Conservation (phyloP, 1,140 invertebrate species). For the Aleiodes sp. region DNA sequence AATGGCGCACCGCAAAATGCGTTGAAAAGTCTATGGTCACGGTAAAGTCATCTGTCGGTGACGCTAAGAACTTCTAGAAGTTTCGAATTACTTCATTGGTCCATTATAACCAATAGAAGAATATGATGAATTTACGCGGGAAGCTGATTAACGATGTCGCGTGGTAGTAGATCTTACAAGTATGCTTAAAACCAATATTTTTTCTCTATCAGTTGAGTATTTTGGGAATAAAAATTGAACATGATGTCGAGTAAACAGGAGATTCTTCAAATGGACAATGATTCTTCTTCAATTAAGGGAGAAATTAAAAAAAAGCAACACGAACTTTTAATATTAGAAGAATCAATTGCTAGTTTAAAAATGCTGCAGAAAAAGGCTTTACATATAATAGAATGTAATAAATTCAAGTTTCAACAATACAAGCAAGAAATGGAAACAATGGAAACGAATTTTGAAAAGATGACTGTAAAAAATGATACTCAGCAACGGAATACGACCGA, state of each 20-base stretch:
- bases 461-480: background rate
- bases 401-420: slow-evolving; percentile 21
- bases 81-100: slow-evolving; percentile 32
- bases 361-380: slow-evolving; percentile 30
- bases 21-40: slow-evolving; percentile 35
- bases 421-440: slow-evolving; percentile 26
- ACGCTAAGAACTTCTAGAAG: background rate
- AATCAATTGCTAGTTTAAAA: slow-evolving; percentile 29
- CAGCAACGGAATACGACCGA: background rate
- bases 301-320: slow-evolving; percentile 26
- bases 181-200: too few species aligned
- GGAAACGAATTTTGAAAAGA: slow-evolving; percentile 29
- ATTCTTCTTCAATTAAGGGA: slow-evolving; percentile 26
- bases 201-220: too few species aligned
- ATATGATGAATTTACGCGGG: slow-evolving; percentile 40
- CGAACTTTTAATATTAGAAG: slow-evolving; percentile 31
- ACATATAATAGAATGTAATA: slow-evolving; percentile 27
- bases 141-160: background rate
- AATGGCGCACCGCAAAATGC: slow-evolving; percentile 49
- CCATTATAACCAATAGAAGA: slow-evolving; percentile 13
- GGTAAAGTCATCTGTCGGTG: slow-evolving; percentile 47
- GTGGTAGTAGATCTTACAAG: too few species aligned
- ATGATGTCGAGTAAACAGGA: background rate
- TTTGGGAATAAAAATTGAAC: too few species aligned
- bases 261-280: slow-evolving; percentile 21